These are phyloP conservation scores for Trypoxylon attenuatum DNA, from an alignment of 2,888 invertebrate genomes.

Conservation along the genomic window DNA sequence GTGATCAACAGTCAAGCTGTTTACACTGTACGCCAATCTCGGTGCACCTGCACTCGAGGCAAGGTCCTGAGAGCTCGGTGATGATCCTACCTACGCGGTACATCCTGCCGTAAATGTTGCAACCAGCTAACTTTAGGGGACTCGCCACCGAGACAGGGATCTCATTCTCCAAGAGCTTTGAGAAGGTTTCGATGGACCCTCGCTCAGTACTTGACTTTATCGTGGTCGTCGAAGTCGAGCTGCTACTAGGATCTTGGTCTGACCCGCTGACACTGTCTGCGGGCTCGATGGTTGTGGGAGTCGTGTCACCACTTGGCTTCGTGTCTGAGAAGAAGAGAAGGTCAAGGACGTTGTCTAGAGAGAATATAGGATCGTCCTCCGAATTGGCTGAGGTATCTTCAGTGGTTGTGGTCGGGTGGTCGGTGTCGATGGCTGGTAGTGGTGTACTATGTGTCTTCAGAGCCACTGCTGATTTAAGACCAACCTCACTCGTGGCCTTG, in stretches of 20 bases:
- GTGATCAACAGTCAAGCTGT: constrained; percentile 79
- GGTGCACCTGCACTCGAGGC: constrained; percentile 90
- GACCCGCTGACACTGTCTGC: not conserved
- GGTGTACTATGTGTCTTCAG: no score
- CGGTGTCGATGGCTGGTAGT: not conserved
- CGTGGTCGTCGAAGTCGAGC: not conserved
- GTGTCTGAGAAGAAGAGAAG: constrained; percentile 75
- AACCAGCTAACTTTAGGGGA: constrained; percentile 86
- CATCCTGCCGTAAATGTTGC: constrained; percentile 93
- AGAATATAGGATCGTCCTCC: constrained; percentile 76
- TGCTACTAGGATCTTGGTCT: not conserved
- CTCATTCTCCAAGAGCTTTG: constrained; percentile 57
- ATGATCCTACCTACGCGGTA: constrained; percentile 89
- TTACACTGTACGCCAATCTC: constrained; percentile 90
- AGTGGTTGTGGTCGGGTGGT: not conserved
- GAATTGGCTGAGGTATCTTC: constrained; percentile 63
- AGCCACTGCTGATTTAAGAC: not conserved
- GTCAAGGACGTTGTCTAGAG: constrained; percentile 80
- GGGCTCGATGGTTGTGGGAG: not conserved
- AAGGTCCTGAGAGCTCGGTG: constrained; percentile 86
- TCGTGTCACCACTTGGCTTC: constrained; percentile 56
- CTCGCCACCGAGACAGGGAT: constrained; percentile 75
- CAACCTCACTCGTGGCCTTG: not conserved
- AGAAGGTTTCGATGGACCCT: constrained; percentile 28
- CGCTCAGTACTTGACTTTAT: constrained; percentile 23